A percentile compares a stretch with the other conserved stretches of the same genome.
These are phyloP conservation scores for Aix galericulata DNA, from an alignment of 2,113 vertebrate genomes.

Conservation along the genomic window DNA sequence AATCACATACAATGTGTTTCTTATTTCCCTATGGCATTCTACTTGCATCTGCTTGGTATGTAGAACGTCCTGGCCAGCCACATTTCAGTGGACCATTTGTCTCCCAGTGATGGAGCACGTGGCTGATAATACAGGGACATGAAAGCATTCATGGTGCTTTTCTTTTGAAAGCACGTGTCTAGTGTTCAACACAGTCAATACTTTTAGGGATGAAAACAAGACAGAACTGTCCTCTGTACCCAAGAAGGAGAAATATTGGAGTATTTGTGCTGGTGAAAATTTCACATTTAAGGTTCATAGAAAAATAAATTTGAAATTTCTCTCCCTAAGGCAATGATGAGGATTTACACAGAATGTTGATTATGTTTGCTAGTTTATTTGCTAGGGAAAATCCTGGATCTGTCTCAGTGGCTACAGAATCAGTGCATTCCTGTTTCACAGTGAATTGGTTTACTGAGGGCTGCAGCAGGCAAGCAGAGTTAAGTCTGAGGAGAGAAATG, in stretches of 20 bases:
- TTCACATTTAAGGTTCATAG: neutral
- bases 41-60: conserved; percentile 79
- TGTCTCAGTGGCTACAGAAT: neutral
- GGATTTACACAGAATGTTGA: neutral
- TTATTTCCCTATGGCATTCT: conserved; percentile 79
- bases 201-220: conserved; percentile 51
- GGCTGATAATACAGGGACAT: conserved; percentile 81
- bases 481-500: neutral
- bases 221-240: conserved; percentile 24
- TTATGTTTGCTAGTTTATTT: neutral
- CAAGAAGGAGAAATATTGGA: neutral
- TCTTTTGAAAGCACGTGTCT: conserved; percentile 71
- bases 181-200: conserved; percentile 52
- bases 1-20: conserved; percentile 87
- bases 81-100: conserved; percentile 82
- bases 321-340: neutral
- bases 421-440: neutral
- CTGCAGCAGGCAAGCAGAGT: neutral
- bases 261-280: neutral
- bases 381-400: neutral
- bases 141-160: conserved; percentile 80
- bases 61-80: conserved; percentile 72
- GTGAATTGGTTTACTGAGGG: neutral
- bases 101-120: conserved; percentile 83
- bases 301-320: conserved; percentile 26